Conservation (phyloP, 2,888 invertebrate genomes). For the Mimumesa dahlbomi region DNA sequence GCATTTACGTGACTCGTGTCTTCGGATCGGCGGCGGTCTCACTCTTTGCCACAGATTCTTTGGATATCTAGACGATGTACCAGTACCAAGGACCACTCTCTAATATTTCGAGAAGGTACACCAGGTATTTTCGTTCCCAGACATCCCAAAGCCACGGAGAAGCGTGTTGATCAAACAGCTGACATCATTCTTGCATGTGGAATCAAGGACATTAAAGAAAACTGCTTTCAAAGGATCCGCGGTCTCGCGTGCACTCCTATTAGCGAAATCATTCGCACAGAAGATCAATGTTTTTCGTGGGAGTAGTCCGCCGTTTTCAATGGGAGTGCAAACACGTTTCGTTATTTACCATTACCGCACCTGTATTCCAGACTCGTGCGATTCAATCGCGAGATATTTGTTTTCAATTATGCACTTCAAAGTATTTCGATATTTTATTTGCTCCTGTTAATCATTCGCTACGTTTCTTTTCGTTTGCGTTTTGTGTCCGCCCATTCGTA, state of each 20-base stretch:
- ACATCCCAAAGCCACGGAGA: constrained; percentile 16
- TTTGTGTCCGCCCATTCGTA: too few species aligned
- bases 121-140: constrained; percentile 54
- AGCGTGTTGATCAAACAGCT: constrained; percentile 44
- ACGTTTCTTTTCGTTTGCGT: too few species aligned
- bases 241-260: background rate
- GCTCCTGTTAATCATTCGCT: too few species aligned
- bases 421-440: too few species aligned
- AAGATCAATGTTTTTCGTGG: too few species aligned
- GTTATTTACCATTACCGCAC: too few species aligned
- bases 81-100: constrained; percentile 10
- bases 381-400: too few species aligned
- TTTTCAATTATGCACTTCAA: too few species aligned
- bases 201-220: constrained; percentile 53
- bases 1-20: constrained; percentile 30
- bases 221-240: constrained; percentile 42
- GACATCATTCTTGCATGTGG: constrained; percentile 55
- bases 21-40: constrained; percentile 36
- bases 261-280: constrained; percentile 5
- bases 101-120: constrained; percentile 46
- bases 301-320: too few species aligned
- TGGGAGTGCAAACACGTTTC: too few species aligned
- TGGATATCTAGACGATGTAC: constrained; percentile 35
- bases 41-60: constrained; percentile 26
- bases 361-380: too few species aligned